Conservation (phyloP, 2,113 vertebrate species). For the Odocoileus virginianus region DNA sequence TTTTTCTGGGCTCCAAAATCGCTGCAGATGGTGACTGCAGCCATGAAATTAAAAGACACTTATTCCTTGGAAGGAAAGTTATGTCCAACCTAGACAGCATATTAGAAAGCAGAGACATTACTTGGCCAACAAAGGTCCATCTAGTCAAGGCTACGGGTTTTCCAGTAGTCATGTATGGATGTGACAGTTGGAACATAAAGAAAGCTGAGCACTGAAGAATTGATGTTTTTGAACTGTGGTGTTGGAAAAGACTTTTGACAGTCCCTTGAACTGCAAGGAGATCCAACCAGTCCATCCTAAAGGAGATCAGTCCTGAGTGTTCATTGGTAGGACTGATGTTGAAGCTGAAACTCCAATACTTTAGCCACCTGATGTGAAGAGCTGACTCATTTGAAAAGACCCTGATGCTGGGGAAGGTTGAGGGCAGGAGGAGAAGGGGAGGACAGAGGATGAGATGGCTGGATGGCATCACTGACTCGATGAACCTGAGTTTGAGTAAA, state of each 20-base stretch:
- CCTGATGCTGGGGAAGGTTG: neutral
- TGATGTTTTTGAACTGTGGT: neutral
- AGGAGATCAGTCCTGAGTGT: neutral
- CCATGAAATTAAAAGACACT: neutral
- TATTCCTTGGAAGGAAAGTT: neutral
- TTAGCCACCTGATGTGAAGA: neutral
- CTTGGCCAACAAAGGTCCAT: neutral
- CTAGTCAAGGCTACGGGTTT: neutral
- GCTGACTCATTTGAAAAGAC: neutral
- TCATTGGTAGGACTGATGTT: neutral
- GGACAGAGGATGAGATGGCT: neutral
- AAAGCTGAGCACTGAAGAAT: accelerated
- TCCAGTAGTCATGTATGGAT: neutral
- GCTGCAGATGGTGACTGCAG: neutral
- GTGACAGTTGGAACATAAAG: neutral
- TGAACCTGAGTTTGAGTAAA: neutral
- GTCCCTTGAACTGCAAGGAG: neutral
- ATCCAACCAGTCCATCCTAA: neutral
- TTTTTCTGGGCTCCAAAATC: too few relatives aligned
- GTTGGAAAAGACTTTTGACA: neutral
- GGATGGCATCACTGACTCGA: neutral
- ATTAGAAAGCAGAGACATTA: neutral
- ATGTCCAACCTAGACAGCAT: neutral
- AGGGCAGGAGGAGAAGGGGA: neutral
- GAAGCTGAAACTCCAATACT: neutral